Evolutionary conservation across 2,797 vertebrate species (phyloP).

Genomic region (Mallotus villosus): DNA sequence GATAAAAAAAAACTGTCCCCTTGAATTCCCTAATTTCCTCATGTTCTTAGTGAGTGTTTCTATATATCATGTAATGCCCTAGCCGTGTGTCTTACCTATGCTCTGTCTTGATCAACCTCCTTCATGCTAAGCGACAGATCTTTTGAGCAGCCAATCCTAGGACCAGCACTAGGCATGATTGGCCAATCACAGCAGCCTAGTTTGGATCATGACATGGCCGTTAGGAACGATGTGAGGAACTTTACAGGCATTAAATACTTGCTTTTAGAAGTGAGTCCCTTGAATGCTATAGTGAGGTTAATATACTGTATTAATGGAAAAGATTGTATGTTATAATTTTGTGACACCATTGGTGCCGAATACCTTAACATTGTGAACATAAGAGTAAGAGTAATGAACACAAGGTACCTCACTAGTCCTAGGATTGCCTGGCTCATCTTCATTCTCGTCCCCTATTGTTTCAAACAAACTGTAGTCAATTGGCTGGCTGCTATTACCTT

Average conservation of each 20-base stretch:
- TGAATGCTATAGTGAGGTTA: no score
- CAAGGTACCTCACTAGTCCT: slow-evolving; percentile 2
- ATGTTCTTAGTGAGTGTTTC: not conserved
- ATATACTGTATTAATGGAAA: no score
- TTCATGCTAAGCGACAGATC: slow-evolving; percentile 31
- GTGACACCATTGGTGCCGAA: no score
- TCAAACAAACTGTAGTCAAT: slow-evolving; percentile 13
- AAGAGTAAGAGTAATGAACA: no score
- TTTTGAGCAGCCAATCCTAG: slow-evolving; percentile 44
- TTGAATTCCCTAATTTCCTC: not conserved
- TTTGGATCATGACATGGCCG: not conserved
- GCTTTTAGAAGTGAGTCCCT: not conserved
- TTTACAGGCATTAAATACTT: not conserved
- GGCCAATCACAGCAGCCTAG: slow-evolving; percentile 33
- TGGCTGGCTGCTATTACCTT: slow-evolving; percentile 6
- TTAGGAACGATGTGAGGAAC: slow-evolving; percentile 3
- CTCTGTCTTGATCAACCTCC: not conserved
- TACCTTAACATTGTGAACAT: no score
- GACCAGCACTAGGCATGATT: not conserved
- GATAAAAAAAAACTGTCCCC: no score
- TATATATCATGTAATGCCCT: not conserved
- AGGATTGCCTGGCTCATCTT: not conserved
- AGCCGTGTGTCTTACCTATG: slow-evolving; percentile 3
- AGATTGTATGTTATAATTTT: no score
- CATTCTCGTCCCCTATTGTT: not conserved